A percentile compares a stretch with the other conserved stretches of the same genome.
Conservation (phyloP, 2,888 invertebrate genomes). For the Dicyrtoma fusca region DNA sequence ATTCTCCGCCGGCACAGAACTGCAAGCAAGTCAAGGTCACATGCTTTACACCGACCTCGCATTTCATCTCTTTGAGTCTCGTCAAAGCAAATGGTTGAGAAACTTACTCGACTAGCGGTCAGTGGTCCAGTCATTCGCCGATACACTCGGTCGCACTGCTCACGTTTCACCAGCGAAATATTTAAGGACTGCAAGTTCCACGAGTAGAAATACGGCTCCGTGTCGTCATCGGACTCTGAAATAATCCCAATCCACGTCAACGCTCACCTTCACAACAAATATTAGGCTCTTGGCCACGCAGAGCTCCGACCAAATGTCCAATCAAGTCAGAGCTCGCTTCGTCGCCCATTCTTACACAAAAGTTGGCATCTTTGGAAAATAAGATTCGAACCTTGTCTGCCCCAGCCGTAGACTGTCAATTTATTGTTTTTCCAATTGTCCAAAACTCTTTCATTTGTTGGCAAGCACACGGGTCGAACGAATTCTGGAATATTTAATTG, state of each 20-base stretch:
- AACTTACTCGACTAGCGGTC: constrained; percentile 44
- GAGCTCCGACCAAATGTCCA: no score
- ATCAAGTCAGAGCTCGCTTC: no score
- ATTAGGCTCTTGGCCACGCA: no score
- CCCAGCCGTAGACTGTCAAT: constrained; percentile 48
- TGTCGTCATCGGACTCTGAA: constrained; percentile 31
- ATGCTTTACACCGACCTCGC: no score
- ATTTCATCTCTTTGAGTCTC: no score
- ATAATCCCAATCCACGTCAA: no score
- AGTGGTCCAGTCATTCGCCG: constrained; percentile 44
- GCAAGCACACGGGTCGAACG: constrained; percentile 47
- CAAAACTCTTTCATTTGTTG: constrained; percentile 39
- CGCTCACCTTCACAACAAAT: no score
- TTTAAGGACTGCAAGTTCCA: constrained; percentile 35
- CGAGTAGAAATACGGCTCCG: constrained; percentile 28
- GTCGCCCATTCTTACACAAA: no score
- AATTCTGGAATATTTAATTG: no score
- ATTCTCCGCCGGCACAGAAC: constrained; percentile 49
- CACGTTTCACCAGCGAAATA: constrained; percentile 40
- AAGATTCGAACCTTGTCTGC: constrained; percentile 45
- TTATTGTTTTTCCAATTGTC: constrained; percentile 43
- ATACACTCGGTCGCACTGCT: constrained; percentile 48
- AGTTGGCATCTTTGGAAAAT: no score
- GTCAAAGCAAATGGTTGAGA: no score
- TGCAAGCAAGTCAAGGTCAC: no score